These are phyloP conservation scores for Fragariocoptes setiger DNA, from an alignment of 1,140 invertebrate genomes.

Conservation along the genomic window DNA sequence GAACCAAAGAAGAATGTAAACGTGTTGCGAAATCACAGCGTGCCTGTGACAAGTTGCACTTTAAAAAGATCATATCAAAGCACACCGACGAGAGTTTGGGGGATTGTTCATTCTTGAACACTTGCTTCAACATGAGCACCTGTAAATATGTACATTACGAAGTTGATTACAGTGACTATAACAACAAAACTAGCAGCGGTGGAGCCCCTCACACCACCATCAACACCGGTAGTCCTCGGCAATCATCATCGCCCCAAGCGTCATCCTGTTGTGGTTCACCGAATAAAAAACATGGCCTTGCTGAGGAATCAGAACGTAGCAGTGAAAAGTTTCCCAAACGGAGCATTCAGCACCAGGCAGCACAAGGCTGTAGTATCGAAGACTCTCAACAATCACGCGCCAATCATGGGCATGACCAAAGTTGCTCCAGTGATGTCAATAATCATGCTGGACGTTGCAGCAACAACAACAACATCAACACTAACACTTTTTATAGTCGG, in stretches of 20 bases:
- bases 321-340: too few species aligned
- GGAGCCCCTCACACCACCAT: background rate
- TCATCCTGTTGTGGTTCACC: background rate
- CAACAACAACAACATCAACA: constrained; percentile 1
- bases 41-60: constrained; percentile 63
- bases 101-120: constrained; percentile 88
- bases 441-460: background rate
- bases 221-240: background rate
- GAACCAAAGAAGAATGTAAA: constrained; percentile 54
- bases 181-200: background rate
- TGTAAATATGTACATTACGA: constrained; percentile 93
- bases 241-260: too few species aligned
- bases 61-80: constrained; percentile 81
- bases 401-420: too few species aligned
- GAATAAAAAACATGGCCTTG: too few species aligned
- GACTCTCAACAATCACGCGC: background rate
- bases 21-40: constrained; percentile 22
- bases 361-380: background rate
- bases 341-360: background rate
- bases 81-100: constrained; percentile 84
- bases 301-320: too few species aligned
- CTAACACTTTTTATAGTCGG: background rate
- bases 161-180: constrained; percentile 28
- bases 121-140: constrained; percentile 93
- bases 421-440: background rate